Percentiles rank a stretch among this genome's conserved stretches.
Evolutionary conservation across 2,797 vertebrate genomes (phyloP).

Genomic region (Spinus olivaceus): DNA sequence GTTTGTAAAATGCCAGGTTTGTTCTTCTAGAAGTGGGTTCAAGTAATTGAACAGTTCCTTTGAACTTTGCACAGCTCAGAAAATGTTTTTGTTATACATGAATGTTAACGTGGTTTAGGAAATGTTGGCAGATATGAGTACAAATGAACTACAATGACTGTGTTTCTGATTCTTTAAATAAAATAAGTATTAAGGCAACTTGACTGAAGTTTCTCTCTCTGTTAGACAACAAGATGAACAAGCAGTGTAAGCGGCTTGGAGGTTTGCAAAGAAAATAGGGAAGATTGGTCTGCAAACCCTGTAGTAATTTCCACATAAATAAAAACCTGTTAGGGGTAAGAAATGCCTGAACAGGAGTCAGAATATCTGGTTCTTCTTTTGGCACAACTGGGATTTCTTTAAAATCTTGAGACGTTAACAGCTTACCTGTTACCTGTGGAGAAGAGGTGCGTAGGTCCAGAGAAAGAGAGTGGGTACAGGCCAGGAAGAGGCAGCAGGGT

Average conservation of each 20-base stretch:
- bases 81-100: constrained; percentile 72
- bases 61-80: constrained; percentile 78
- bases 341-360: neutral
- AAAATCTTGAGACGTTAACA: neutral
- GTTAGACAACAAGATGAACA: neutral
- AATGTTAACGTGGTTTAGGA: constrained; percentile 74
- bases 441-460: neutral
- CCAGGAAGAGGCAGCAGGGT: neutral
- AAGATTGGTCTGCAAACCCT: neutral
- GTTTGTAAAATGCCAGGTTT: constrained; percentile 54
- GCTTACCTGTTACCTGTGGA: neutral
- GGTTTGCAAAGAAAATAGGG: neutral
- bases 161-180: constrained; percentile 82
- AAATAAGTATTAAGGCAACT: constrained; percentile 70
- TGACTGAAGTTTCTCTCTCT: neutral
- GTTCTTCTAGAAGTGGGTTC: constrained; percentile 55
- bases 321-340: neutral
- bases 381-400: neutral
- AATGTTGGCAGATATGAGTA: constrained; percentile 68
- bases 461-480: neutral
- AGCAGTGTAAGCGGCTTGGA: neutral
- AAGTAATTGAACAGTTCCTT: constrained; percentile 60
- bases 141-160: constrained; percentile 72
- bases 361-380: neutral
- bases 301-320: neutral